phyloP scores from a whole-genome alignment of 30 jellyfish, hydroid and myxozoan genomes.

The Aurelia aurita region DNA sequence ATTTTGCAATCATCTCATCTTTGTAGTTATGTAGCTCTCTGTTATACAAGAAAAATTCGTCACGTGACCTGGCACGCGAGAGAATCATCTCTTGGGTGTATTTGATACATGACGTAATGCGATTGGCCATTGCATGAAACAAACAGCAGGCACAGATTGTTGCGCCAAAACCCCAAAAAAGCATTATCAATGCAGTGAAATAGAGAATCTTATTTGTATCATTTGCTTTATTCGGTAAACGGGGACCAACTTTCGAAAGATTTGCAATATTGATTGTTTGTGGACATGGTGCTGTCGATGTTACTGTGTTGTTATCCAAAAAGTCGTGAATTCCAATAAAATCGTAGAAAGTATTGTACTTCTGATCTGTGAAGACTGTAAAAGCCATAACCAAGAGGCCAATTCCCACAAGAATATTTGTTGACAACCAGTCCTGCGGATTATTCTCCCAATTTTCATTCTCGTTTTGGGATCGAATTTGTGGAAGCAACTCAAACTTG shows the following conservation, averaged over 20 bases:
- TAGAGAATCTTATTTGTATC: not conserved
- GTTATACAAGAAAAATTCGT: conserved; percentile 12
- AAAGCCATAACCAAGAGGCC: conserved; percentile 20
- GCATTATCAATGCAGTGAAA: conserved; percentile 24
- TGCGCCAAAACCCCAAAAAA: conserved; percentile 64
- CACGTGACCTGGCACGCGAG: conserved; percentile 1
- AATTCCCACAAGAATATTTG: not conserved
- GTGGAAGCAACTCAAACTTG: conserved; percentile 6
- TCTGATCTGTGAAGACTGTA: conserved; percentile 29
- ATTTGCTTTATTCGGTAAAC: not conserved
- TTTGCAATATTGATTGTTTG: too few species aligned
- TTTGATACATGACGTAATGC: conserved; percentile 16
- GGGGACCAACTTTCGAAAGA: too few species aligned
- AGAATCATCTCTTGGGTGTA: conserved; percentile 25
- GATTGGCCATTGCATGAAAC: conserved; percentile 56
- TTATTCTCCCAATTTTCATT: not conserved
- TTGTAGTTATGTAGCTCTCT: conserved; percentile 4
- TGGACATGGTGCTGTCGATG: too few species aligned
- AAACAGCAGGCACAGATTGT: conserved; percentile 70
- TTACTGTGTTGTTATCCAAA: not conserved
- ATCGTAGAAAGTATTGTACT: conserved; percentile 40
- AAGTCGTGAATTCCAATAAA: conserved; percentile 48
- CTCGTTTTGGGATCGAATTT: not conserved
- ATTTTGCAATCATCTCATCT: conserved; percentile 20
- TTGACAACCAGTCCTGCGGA: conserved; percentile 20